Base-by-base conservation (phyloP, 2,797 vertebrate genomes). In the Rhinichthys osculus region DNA sequence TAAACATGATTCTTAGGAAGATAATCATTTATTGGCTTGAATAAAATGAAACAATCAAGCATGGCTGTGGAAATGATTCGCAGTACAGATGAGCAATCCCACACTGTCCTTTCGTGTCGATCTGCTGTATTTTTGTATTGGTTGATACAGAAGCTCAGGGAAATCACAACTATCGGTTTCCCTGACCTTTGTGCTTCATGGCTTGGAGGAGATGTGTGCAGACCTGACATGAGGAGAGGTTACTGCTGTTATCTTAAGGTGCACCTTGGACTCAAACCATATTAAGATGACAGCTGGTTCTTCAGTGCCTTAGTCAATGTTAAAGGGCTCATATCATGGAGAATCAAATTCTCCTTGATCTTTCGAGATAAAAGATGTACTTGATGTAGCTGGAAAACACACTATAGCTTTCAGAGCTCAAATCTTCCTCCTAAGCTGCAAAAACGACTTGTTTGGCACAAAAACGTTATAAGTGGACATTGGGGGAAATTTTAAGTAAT, bases 281-380 rank as follows among this genome's bases (percentile, higher is more conserved):
- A 44, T 72, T 42, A 71, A 72, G 52, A 82, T 72, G 81, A 82
- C 69, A 82, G 50, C 67, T 71, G 23, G 50, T 42, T 71, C 40
- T 79, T 44, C 78, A 66, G 23, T 62, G 76, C 42, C 9, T 9
- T 16, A 69, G 66, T 27, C 27, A 30, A n/a, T 52, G 80, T 78
- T 42, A 57, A 81, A 81, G 80, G 80, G 23, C 50, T 81, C 47
- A 17, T 42, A 54, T 70, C 66, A 57, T 2, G 23, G 27, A n/a
- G 47, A 81, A 57, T 78, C 76, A 42, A 78, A 78, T 40, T 42
- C 76, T 78, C 35, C 33, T 81, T 81, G 47, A 71, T 81, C 50
- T 71, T 81, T 30, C 16, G 2, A 71, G 33, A 69, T 70, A 47
- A 78, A 78, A 59, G 54, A 59, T 78, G 7, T 78, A 62, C 35